Conservation (phyloP, 2,113 vertebrate species). For the Sialia sialis region DNA sequence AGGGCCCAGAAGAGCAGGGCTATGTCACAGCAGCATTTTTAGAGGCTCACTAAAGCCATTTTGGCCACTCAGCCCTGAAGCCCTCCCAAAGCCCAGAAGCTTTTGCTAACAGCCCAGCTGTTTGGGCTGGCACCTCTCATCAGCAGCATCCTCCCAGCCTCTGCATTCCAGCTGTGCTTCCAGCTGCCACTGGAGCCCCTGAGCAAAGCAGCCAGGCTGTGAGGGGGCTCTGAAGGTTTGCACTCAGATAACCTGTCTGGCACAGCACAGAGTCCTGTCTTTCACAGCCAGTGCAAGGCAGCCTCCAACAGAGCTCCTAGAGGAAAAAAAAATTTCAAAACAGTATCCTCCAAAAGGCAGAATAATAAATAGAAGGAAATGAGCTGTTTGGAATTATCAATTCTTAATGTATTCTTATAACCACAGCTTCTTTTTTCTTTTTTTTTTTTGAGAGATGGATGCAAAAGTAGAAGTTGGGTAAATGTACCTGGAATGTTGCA, state of each 20-base stretch:
- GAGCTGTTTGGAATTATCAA: too few species aligned
- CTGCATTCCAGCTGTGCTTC: neutral
- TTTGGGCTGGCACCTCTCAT: neutral
- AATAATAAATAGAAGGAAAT: neutral
- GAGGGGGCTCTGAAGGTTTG: neutral
- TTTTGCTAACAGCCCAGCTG: neutral
- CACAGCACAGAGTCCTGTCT: accelerated
- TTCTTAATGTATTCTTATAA: too few species aligned
- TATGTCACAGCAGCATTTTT: neutral
- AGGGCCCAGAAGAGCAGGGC: neutral
- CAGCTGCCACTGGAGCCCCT: neutral
- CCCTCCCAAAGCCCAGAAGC: neutral
- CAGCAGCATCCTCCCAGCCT: neutral
- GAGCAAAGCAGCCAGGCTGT: neutral
- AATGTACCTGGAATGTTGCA: neutral
- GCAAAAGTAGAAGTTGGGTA: neutral
- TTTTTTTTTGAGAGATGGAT: too few species aligned
- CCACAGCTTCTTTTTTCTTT: too few species aligned
- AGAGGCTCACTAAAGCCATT: neutral
- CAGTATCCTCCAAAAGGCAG: neutral
- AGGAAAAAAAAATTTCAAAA: neutral
- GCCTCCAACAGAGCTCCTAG: neutral
- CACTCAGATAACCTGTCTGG: neutral
- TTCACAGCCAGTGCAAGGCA: neutral
- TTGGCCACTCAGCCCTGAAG: neutral